Conservation (phyloP, 2,797 vertebrate species). For the Pelochelys cantorii region DNA sequence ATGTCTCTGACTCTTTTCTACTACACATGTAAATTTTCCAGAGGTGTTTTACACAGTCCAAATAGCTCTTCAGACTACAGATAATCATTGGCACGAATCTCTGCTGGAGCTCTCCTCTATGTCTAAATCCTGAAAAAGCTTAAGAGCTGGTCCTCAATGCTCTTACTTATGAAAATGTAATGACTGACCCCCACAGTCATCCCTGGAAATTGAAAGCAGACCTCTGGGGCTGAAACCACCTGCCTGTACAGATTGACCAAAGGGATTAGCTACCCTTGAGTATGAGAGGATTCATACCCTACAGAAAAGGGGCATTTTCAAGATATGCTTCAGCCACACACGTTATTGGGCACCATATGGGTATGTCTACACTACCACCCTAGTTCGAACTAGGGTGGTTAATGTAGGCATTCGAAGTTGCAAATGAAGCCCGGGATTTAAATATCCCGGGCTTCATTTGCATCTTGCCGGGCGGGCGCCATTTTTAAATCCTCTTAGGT, state of each 20-base stretch:
- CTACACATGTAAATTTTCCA: background rate
- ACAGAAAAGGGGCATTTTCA: background rate
- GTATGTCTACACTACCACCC: no score
- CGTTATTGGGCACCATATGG: rapidly evolving
- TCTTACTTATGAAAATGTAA: background rate
- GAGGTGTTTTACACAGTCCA: background rate
- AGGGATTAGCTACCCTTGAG: background rate
- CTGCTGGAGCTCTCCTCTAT: background rate
- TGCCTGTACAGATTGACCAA: background rate
- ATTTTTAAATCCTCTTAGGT: no score
- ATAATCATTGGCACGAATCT: background rate
- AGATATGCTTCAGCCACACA: background rate
- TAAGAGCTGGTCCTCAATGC: background rate
- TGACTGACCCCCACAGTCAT: background rate
- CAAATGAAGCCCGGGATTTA: no score
- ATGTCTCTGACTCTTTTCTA: no score
- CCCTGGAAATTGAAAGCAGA: background rate
- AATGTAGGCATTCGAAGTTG: no score
- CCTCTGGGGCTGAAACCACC: background rate
- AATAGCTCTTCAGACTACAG: background rate
- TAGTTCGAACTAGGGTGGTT: no score
- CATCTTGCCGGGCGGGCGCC: no score
- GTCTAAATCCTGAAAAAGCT: background rate
- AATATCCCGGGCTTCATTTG: no score
- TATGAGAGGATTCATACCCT: background rate